Conservation (phyloP, 2,113 vertebrate species). For the Murina feae region DNA sequence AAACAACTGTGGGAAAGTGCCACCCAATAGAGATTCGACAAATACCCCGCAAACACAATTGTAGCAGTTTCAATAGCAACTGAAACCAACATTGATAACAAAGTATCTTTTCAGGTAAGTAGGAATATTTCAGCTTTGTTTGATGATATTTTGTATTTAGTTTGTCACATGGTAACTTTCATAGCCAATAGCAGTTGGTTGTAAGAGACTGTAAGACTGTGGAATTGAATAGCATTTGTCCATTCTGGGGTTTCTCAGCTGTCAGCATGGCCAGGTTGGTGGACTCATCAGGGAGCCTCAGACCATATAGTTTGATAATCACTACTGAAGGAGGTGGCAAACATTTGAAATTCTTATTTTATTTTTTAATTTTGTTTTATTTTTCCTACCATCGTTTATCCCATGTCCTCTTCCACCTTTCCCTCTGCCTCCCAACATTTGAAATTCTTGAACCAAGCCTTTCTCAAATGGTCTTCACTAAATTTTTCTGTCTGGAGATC, state of each 20-base stretch:
- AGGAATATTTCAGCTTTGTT: background rate
- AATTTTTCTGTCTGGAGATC: background rate
- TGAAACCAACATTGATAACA: background rate
- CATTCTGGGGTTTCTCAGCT: background rate
- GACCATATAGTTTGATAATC: background rate
- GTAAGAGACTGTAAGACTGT: background rate
- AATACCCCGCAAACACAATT: background rate
- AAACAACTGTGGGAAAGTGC: slow-evolving; percentile 25
- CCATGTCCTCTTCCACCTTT: background rate
- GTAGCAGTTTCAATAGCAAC: background rate
- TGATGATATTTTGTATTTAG: background rate
- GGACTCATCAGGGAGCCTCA: background rate
- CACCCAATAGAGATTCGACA: background rate
- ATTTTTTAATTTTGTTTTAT: background rate
- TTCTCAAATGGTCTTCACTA: background rate
- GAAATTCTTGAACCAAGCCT: background rate
- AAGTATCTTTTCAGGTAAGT: background rate
- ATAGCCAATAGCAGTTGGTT: background rate
- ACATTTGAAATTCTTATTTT: background rate
- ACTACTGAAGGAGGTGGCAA: background rate
- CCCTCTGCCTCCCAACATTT: background rate
- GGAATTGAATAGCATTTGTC: background rate
- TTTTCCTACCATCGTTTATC: background rate
- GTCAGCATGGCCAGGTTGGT: background rate
- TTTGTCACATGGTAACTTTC: background rate